Base-by-base conservation (phyloP, 2,797 vertebrate genomes). In the Brachymystax lenok region DNA sequence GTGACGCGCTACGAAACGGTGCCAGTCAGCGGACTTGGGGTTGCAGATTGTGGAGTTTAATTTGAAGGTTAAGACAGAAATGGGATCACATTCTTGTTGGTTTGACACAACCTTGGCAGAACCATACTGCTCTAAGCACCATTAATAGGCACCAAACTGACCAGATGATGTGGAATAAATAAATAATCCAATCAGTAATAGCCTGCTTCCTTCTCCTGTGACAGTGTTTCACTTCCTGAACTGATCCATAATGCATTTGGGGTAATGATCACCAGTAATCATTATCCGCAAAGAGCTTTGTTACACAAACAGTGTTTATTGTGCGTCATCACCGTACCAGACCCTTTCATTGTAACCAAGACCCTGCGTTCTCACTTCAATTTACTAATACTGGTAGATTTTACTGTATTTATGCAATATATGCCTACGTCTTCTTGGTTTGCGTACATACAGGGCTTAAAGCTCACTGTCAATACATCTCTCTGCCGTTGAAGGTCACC, bases 171-270 rank as follows among this genome's bases (percentile, higher is more conserved):
- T 30, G 28, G 50, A 40, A 33, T 59, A 59, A 71, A 61, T 73
- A 40, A 40, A 7, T 73, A 73, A 40, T 73, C 28, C 54, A 61
- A 61, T 73, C n/a, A 40, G 54, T 61, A 40, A 73, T 73, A 19
- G 71, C 30, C 71, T 61, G 28, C 35, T 73, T 73, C 56, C 54
- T 61, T 66, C 24, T 66, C 63, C 63, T 66, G 21, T 27, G 63
- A 51, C 21, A 61, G 71, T n/a, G 54, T 61, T 50, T 14, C 64
- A 75, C 66, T 75, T 69, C 50, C 74, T 68, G 64, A 68, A 69
- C 66, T 33, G 46, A 28, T 40, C 28, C 28, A 52, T 21, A 46
- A 54, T 68, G n/a, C 46, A 56, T 54, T 17, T 14, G 10, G 33
- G 74, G 27, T 54, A 69, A 61, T 68, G 28, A 68, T 64, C 19